These are phyloP conservation scores for Meliscaeva auricollis DNA, from an alignment of 2,888 invertebrate species.

Conservation along the genomic window DNA sequence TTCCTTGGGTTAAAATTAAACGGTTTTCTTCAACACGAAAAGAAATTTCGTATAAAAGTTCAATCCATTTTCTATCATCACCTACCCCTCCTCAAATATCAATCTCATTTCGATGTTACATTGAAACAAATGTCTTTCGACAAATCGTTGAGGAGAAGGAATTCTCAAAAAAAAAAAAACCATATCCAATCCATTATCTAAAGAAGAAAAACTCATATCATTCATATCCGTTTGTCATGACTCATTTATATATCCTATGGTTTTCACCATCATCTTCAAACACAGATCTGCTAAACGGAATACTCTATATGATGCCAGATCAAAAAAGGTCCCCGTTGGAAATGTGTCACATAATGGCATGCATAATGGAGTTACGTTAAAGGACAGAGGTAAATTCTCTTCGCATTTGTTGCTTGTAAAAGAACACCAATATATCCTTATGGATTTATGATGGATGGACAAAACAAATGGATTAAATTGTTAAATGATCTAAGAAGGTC, in stretches of 20 bases:
- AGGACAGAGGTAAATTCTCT: neutral
- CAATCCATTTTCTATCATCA: conserved; percentile 12
- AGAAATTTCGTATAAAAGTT: conserved; percentile 13
- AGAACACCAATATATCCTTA: neutral
- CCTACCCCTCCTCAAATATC: neutral
- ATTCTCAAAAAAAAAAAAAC: neutral
- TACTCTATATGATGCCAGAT: neutral
- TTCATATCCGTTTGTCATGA: conserved; percentile 9
- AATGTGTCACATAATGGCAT: conserved; percentile 7
- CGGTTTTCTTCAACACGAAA: too few relatives aligned
- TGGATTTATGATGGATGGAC: conserved; percentile 11
- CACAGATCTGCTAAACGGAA: neutral
- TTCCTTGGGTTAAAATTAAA: too few relatives aligned
- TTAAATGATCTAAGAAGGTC: neutral
- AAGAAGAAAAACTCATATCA: neutral
- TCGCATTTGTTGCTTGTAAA: neutral
- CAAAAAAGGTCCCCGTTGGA: neutral
- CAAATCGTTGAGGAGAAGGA: neutral
- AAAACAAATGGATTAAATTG: conserved; percentile 20
- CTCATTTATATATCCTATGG: neutral
- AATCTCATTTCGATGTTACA: neutral
- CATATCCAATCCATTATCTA: conserved; percentile 6
- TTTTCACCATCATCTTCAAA: neutral
- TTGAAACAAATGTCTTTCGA: neutral
- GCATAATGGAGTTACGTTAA: neutral